These are phyloP conservation scores for Cerastis rubricosa DNA, from an alignment of 2,888 invertebrate genomes.

Conservation along the genomic window DNA sequence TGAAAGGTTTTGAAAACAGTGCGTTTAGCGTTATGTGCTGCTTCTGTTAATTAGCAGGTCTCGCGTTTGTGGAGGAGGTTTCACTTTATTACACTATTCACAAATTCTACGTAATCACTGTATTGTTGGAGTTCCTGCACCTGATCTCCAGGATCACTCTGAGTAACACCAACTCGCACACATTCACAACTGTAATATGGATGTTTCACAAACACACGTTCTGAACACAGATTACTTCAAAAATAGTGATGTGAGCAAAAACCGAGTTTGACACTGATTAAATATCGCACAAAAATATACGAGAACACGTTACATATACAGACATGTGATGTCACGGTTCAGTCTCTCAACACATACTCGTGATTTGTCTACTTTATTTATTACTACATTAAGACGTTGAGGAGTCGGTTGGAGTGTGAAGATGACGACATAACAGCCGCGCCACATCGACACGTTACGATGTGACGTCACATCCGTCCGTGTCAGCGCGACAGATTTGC, in stretches of 20 bases:
- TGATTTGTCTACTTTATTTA: conserved; percentile 12
- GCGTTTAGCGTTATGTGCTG: background rate
- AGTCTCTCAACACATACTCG: conserved; percentile 8
- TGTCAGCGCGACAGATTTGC: background rate
- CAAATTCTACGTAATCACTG: background rate
- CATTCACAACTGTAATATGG: background rate
- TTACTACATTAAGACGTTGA: conserved; percentile 12
- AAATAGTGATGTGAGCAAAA: background rate
- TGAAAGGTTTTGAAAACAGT: background rate
- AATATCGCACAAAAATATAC: background rate
- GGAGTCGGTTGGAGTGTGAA: conserved; percentile 1
- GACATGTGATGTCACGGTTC: background rate
- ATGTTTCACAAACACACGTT: background rate
- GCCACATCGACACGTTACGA: conserved; percentile 1
- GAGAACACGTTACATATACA: background rate
- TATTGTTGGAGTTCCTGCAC: background rate
- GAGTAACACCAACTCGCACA: background rate
- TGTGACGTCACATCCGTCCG: background rate
- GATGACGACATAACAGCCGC: conserved; percentile 24
- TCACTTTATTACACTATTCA: background rate
- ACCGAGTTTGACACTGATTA: conserved; percentile 3
- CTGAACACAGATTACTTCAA: background rate
- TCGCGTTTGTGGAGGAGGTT: background rate
- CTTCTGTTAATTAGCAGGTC: background rate
- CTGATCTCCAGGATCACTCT: no score